Evolutionary conservation across 1,140 invertebrate genomes (phyloP).

Genomic region (Meloidogyne chitwoodi): DNA sequence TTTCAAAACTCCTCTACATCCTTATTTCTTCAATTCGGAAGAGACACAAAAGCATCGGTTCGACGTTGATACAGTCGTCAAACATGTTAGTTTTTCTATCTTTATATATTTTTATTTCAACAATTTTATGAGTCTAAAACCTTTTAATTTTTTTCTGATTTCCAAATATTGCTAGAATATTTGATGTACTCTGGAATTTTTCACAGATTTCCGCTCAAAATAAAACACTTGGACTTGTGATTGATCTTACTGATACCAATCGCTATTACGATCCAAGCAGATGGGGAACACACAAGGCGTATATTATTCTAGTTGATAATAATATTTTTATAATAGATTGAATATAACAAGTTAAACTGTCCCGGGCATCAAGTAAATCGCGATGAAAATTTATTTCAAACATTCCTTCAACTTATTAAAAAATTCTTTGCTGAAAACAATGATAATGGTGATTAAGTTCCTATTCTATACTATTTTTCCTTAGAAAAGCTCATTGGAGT

Average conservation of each 20-base stretch:
- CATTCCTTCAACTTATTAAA: constrained; percentile 23
- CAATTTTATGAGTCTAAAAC: not conserved
- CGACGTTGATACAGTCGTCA: constrained; percentile 3
- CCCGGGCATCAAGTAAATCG: constrained; percentile 61
- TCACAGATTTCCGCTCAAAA: not conserved
- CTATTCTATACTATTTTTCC: not conserved
- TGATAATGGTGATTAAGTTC: not conserved
- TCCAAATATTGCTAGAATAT: too few relatives aligned
- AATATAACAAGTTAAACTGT: constrained; percentile 63
- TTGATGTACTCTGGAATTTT: not conserved
- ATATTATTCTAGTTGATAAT: not conserved
- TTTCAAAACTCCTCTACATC: constrained; percentile 72
- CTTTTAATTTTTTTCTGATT: too few relatives aligned
- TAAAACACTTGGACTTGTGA: constrained; percentile 66
- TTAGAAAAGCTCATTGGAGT: constrained; percentile 70
- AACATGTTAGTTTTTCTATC: not conserved
- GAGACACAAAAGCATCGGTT: constrained; percentile 4
- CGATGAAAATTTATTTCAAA: constrained; percentile 25
- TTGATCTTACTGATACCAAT: constrained; percentile 70
- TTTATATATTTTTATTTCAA: too few relatives aligned
- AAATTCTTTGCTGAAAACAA: not conserved
- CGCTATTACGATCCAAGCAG: constrained; percentile 67
- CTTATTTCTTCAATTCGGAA: constrained; percentile 31
- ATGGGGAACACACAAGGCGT: not conserved
- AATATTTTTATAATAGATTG: constrained; percentile 48